These are phyloP conservation scores for Scolopax mira DNA, from an alignment of 2,113 vertebrate species.

Conservation along the genomic window DNA sequence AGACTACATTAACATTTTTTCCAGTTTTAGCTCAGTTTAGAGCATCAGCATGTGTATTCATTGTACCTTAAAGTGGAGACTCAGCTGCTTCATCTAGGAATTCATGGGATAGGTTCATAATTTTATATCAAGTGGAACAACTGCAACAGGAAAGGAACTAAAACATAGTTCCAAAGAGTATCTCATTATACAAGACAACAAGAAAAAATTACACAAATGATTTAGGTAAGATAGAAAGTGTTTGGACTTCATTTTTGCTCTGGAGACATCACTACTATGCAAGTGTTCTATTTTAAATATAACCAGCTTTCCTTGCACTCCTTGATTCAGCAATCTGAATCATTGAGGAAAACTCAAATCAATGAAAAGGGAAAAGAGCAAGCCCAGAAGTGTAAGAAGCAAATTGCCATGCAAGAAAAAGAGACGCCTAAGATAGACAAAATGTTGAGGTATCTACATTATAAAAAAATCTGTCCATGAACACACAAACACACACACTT, in stretches of 20 bases:
- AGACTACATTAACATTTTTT: background rate
- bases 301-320: background rate
- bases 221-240: background rate
- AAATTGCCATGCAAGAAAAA: background rate
- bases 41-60: background rate
- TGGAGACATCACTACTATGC: background rate
- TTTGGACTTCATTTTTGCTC: background rate
- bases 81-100: background rate
- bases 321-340: background rate
- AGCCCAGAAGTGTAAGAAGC: background rate
- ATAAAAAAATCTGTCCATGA: background rate
- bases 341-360: background rate
- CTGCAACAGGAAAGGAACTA: background rate
- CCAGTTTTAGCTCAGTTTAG: background rate
- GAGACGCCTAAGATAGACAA: background rate
- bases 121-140: background rate
- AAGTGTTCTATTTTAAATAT: background rate
- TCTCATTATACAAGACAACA: background rate
- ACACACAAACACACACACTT: background rate
- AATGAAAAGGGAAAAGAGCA: background rate
- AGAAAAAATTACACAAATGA: background rate
- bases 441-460: background rate
- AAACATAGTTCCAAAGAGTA: background rate
- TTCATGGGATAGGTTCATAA: background rate
- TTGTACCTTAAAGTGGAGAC: background rate